Evolutionary conservation across 2,888 invertebrate genomes (phyloP).

Genomic region (Beris morrisii): DNA sequence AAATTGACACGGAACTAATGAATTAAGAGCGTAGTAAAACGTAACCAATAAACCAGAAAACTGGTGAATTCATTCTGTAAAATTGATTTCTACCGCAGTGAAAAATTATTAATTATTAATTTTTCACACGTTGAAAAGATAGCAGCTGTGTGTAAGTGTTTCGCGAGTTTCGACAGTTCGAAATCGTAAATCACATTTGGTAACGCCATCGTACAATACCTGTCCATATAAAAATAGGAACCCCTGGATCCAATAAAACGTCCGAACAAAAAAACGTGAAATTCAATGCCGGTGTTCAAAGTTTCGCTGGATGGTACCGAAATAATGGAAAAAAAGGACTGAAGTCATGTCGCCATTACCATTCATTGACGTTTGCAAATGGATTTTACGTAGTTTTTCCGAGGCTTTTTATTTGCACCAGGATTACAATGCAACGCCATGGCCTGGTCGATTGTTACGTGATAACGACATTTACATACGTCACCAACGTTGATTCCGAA

Average conservation of each 20-base stretch:
- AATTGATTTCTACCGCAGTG: slow-evolving; percentile 24
- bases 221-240: neutral
- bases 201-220: slow-evolving; percentile 2
- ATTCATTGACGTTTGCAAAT: slow-evolving; percentile 35
- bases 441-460: slow-evolving; percentile 23
- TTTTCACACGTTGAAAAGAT: slow-evolving; percentile 30
- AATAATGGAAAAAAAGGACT: slow-evolving; percentile 15
- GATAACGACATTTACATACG: slow-evolving; percentile 34
- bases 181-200: slow-evolving; percentile 25
- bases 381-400: slow-evolving; percentile 23
- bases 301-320: slow-evolving; percentile 9
- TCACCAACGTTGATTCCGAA: neutral
- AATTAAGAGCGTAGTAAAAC: too few relatives aligned
- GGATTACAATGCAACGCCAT: slow-evolving; percentile 32
- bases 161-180: slow-evolving; percentile 22
- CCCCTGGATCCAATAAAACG: slow-evolving; percentile 22
- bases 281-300: slow-evolving; percentile 21
- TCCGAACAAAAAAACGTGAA: slow-evolving; percentile 26
- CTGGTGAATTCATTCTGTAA: slow-evolving; percentile 10
- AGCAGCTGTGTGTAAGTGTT: slow-evolving; percentile 25
- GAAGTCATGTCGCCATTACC: slow-evolving; percentile 31
- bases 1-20: too few relatives aligned
- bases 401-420: slow-evolving; percentile 12
- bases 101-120: slow-evolving; percentile 21
- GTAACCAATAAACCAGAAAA: neutral